Evolutionary conservation across 2,888 invertebrate species (phyloP).

Genomic region (Acanthosoma haemorrhoidale): DNA sequence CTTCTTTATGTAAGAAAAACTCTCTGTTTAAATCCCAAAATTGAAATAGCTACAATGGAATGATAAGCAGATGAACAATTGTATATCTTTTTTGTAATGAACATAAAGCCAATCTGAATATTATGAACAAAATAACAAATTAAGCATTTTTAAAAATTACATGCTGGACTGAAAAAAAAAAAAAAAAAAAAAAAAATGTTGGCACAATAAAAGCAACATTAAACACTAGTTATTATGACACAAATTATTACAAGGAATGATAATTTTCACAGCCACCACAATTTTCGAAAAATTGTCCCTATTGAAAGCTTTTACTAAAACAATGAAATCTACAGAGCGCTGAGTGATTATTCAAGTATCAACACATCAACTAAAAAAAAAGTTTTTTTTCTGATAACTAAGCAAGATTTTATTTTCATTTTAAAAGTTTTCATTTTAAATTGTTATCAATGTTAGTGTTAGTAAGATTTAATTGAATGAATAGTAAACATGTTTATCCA

Average conservation of each 20-base stretch:
- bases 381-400: too few species aligned
- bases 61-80: neutral
- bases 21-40: neutral
- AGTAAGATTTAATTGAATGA: neutral
- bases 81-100: neutral
- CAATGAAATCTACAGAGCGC: neutral
- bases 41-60: neutral
- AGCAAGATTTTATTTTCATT: too few species aligned
- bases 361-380: too few species aligned
- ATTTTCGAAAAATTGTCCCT: conserved; percentile 7
- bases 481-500: conserved; percentile 3
- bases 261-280: conserved; percentile 18
- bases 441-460: neutral
- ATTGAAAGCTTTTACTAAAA: conserved; percentile 1
- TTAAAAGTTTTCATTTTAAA: neutral
- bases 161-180: neutral
- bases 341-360: neutral
- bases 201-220: conserved; percentile 19
- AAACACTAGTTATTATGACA: conserved; percentile 7
- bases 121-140: neutral
- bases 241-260: neutral
- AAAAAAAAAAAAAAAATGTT: neutral
- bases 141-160: conserved; percentile 1
- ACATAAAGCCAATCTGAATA: neutral
- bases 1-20: neutral